Percentiles rank a stretch among this genome's conserved stretches.
phyloP scores from a whole-genome alignment of 1,140 invertebrate genomes.

The Dinoponera quadriceps region DNA sequence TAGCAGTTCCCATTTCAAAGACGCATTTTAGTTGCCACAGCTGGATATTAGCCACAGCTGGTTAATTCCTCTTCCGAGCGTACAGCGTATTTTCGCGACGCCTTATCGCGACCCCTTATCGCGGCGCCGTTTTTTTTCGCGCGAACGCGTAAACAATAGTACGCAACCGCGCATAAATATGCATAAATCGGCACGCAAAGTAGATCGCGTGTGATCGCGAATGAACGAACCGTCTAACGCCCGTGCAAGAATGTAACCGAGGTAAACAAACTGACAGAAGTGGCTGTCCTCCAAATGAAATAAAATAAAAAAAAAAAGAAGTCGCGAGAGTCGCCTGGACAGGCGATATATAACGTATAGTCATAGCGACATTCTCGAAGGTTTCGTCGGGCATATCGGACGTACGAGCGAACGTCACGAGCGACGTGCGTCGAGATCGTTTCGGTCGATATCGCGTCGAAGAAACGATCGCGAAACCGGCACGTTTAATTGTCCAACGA shows the following conservation, averaged over 20 bases:
- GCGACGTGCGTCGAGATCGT: not conserved
- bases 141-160: not conserved
- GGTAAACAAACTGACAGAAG: no score
- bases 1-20: no score
- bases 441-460: constrained; percentile 10
- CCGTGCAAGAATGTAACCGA: no score
- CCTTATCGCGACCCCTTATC: not conserved
- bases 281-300: no score
- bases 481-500: constrained; percentile 63
- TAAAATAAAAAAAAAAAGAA: no score
- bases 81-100: not conserved
- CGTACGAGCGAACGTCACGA: not conserved
- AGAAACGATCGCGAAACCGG: constrained; percentile 45
- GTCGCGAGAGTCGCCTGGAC: no score
- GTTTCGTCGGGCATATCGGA: no score
- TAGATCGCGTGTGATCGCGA: not conserved
- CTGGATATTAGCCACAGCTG: no score
- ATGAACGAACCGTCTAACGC: not conserved
- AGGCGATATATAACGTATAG: no score
- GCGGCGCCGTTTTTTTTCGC: not conserved
- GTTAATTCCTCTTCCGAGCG: no score
- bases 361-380: no score
- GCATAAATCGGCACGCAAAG: not conserved
- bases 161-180: not conserved
- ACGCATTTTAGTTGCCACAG: no score